phyloP scores from a whole-genome alignment of 2,113 vertebrate genomes.

The Silurus meridionalis region DNA sequence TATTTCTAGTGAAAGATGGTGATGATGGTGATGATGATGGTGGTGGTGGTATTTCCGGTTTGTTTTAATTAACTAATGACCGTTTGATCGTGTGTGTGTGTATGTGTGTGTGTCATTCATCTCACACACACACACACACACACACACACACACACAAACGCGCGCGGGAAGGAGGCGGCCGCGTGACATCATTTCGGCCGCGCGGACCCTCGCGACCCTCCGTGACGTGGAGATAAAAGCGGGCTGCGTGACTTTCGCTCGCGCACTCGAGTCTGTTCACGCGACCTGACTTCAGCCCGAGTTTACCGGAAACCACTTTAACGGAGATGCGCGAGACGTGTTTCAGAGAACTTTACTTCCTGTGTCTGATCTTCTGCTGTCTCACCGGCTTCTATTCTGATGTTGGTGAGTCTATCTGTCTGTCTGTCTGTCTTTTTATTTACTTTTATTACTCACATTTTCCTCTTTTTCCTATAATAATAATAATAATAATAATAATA shows the following conservation, averaged over 20 bases:
- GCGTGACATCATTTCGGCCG: background rate
- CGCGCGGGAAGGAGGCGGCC: background rate
- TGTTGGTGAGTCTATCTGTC: slow-evolving; percentile 16
- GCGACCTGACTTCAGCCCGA: background rate
- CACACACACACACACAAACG: no score
- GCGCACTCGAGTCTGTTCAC: background rate
- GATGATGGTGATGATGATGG: no score
- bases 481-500: no score
- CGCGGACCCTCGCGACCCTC: background rate
- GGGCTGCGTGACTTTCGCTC: background rate
- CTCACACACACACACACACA: no score
- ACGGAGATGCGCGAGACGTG: slow-evolving; percentile 18
- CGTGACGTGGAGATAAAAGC: background rate
- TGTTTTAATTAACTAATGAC: no score
- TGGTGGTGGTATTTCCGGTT: no score
- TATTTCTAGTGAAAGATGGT: no score
- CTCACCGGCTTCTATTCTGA: background rate
- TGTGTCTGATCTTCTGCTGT: slow-evolving; percentile 10
- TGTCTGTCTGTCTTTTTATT: background rate
- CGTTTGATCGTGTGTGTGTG: no score
- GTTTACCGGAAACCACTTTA: background rate
- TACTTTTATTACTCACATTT: no score
- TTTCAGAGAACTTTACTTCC: background rate
- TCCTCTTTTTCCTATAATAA: no score
- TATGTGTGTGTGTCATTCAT: no score